Evolutionary conservation across 2,797 vertebrate species (phyloP).

Genomic region (Coregonus ussuriensis): DNA sequence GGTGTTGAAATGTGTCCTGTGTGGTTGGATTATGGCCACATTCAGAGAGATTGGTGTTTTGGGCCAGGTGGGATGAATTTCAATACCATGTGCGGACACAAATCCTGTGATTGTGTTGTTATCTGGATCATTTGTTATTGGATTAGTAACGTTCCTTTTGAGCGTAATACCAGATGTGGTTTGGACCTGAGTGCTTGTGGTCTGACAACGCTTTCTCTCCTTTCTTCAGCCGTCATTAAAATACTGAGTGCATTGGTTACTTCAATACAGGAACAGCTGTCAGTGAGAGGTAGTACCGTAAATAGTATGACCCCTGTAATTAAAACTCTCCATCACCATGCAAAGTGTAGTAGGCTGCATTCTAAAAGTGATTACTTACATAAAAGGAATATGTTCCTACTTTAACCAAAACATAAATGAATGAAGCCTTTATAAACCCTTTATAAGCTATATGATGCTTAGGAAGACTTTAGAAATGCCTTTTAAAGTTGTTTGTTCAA

Average conservation of each 20-base stretch:
- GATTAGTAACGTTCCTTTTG: slow-evolving; percentile 24
- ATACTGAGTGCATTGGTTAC: not conserved
- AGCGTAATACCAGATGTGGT: not conserved
- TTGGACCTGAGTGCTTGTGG: not conserved
- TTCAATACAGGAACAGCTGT: not conserved
- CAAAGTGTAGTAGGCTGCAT: too few species aligned
- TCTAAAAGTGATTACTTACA: too few species aligned
- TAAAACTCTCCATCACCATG: not conserved
- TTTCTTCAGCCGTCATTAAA: not conserved
- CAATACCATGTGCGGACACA: slow-evolving; percentile 63
- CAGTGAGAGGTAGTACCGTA: not conserved
- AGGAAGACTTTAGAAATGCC: too few species aligned
- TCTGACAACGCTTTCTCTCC: not conserved
- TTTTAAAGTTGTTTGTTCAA: too few species aligned
- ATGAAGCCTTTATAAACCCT: too few species aligned
- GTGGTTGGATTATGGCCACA: not conserved
- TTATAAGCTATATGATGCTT: too few species aligned
- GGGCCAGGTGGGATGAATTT: slow-evolving; percentile 45
- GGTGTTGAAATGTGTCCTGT: not conserved
- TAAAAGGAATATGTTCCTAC: too few species aligned
- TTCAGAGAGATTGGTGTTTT: not conserved
- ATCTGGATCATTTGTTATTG: slow-evolving; percentile 58
- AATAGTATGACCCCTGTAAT: not conserved
- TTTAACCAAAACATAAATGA: too few species aligned
- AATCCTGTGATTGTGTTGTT: slow-evolving; percentile 49